Evolutionary conservation across 2,113 vertebrate species (phyloP).

Genomic region (Epinephelus fuscoguttatus): DNA sequence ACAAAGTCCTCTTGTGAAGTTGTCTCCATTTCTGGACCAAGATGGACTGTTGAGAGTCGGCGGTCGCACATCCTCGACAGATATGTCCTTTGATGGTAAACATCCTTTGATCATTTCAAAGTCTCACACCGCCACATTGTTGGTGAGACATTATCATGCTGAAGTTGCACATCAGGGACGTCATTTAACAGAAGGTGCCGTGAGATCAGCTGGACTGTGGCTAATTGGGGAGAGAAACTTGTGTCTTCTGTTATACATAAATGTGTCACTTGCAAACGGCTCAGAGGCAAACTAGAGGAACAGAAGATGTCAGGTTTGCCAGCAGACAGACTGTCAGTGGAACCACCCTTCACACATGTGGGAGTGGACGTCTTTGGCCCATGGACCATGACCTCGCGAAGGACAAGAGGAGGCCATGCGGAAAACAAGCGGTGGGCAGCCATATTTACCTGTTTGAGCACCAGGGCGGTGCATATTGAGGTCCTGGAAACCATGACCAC

Average conservation of each 20-base stretch:
- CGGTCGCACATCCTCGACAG: background rate
- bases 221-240: background rate
- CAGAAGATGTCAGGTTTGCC: no score
- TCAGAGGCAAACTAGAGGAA: background rate
- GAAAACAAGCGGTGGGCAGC: no score
- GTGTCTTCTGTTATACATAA: background rate
- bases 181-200: background rate
- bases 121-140: background rate
- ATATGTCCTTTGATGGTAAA: background rate
- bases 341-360: no score
- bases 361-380: no score
- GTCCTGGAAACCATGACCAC: no score
- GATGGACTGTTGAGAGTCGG: conserved; percentile 21
- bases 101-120: conserved; percentile 4
- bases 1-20: no score
- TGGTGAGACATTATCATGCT: conserved; percentile 18
- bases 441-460: no score
- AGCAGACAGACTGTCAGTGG: no score
- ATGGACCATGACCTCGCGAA: background rate
- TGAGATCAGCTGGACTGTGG: background rate
- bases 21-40: background rate
- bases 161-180: conserved; percentile 19
- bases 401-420: background rate
- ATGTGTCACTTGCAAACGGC: background rate
- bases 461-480: no score